These are phyloP conservation scores for Percopsis transmontana DNA, from an alignment of 2,113 vertebrate species.

Conservation along the genomic window DNA sequence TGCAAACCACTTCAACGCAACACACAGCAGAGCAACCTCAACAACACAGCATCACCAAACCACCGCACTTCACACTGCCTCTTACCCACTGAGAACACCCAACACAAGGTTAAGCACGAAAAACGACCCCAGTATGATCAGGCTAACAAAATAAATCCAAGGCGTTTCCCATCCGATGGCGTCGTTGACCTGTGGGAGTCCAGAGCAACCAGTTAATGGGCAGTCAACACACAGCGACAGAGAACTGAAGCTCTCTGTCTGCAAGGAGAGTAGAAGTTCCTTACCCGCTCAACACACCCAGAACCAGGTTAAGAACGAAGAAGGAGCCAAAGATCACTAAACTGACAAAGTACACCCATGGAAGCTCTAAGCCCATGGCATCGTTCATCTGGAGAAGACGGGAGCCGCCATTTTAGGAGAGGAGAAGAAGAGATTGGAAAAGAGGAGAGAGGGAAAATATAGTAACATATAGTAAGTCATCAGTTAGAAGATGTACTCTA, in stretches of 20 bases:
- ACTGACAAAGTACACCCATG: constrained; percentile 99
- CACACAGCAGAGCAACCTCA: constrained; percentile 16
- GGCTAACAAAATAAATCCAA: constrained; percentile 99
- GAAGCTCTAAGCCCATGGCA: constrained; percentile 99
- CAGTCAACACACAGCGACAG: background rate
- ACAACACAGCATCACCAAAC: constrained; percentile 46
- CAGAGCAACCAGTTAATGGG: constrained; percentile 43
- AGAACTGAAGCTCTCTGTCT: constrained; percentile 71
- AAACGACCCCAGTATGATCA: constrained; percentile 99
- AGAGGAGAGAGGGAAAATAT: background rate
- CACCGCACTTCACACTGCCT: constrained; percentile 65
- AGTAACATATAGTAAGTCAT: constrained; percentile 7
- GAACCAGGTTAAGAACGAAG: constrained; percentile 99
- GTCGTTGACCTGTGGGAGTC: constrained; percentile 84
- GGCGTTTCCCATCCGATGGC: constrained; percentile 96
- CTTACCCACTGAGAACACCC: constrained; percentile 99
- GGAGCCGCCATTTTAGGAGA: constrained; percentile 13
- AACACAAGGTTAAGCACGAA: constrained; percentile 99
- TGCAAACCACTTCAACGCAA: constrained; percentile 20
- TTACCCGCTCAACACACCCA: constrained; percentile 99
- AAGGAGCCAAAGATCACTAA: constrained; percentile 99
- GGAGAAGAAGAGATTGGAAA: constrained; percentile 2
- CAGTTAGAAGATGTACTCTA: constrained; percentile 18
- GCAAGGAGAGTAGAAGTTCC: constrained; percentile 82
- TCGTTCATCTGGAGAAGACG: constrained; percentile 92